phyloP scores from a whole-genome alignment of 2,113 vertebrate genomes.

The Chloroceryle aenea region DNA sequence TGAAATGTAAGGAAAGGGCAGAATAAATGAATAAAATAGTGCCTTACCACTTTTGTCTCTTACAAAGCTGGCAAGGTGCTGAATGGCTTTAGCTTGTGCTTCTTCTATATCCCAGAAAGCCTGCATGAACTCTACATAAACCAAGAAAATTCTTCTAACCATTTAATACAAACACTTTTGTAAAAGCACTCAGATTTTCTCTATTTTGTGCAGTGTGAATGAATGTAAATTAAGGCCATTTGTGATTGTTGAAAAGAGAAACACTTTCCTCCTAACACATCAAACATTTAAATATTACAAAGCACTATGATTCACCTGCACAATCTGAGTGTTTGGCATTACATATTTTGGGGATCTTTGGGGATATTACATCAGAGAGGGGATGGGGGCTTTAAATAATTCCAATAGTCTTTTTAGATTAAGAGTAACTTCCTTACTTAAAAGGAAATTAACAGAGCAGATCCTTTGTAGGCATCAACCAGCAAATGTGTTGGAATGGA shows the following conservation, averaged over 20 bases:
- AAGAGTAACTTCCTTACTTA: background rate
- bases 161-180: background rate
- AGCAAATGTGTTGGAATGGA: background rate
- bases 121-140: slow-evolving; percentile 74
- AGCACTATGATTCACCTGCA: background rate
- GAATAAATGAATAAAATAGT: background rate
- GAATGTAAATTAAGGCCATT: background rate
- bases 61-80: slow-evolving; percentile 54
- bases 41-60: slow-evolving; percentile 67
- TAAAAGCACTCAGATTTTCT: background rate
- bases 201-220: background rate
- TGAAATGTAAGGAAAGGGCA: background rate
- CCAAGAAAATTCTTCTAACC: background rate
- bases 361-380: background rate
- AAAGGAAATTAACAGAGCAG: background rate
- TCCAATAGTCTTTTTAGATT: background rate
- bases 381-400: background rate
- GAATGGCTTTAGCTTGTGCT: slow-evolving; percentile 66
- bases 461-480: background rate
- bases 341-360: background rate
- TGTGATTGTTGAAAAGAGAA: background rate
- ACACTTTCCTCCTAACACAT: background rate
- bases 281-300: background rate
- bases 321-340: background rate
- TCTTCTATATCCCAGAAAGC: slow-evolving; percentile 62